Base-by-base conservation (phyloP, 2,797 vertebrate genomes). In the Ataeniobius toweri region DNA sequence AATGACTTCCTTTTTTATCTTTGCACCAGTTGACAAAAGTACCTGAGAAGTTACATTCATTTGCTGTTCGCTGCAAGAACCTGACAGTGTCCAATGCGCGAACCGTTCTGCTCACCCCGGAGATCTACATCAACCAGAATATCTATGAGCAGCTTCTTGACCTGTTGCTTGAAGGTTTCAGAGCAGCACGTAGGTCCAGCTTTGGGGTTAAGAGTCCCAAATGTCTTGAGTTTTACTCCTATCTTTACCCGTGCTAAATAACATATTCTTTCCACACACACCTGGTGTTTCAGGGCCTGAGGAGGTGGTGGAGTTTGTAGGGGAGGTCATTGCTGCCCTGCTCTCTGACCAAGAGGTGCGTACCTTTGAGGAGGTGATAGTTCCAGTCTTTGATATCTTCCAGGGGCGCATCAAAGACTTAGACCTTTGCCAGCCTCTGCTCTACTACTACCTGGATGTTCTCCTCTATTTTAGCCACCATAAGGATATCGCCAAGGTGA, bases 61-160 rank as follows among this genome's bases (percentile, higher is more conserved):
- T 96, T 0, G 98, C 98, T 0, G 92, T 98, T 68, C 97, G 96
- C 85, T 99, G 98, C 90, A 97, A 97, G 84, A 96, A 97, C 85
- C 95, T 99, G 85, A 95, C 96, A 0, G 94, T 99, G 79, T 98
- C 97, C 0, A 98, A 99, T 84, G 89, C 96, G 0, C 93, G 95
- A 36, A 99, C 98, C 0, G 97, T 98, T 41, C 95, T 99, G 24
- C 97, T 99, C 73, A 99, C 98, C 0, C 98, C 98, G 0, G 98
- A 99, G 95, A 99, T 99, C 84, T 99, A 99, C 0, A 85, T 97
- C 86, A 96, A 94, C 91, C 98, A 99, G 92, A 98, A 98, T 0
- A 89, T 99, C 79, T 96, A 98, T 0, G 97, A 98, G 77, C 98
- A 99, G 90, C 95, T 99, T 80, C 92, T 99, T 86, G 98, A 99